phyloP scores from a whole-genome alignment of 2,888 invertebrate species.

The Agrotis exclamationis region DNA sequence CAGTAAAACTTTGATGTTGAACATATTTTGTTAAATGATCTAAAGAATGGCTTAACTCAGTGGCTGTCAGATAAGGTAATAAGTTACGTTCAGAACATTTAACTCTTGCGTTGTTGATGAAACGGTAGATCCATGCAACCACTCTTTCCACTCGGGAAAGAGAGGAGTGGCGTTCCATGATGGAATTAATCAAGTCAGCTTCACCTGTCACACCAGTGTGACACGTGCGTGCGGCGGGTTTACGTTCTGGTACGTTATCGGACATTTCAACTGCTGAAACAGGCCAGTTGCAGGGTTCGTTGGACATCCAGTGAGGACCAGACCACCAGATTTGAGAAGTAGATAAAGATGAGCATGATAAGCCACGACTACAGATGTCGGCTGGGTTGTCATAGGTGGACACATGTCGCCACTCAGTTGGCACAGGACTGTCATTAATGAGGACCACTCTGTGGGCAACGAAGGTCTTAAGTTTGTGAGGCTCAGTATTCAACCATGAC shows the following conservation, averaged over 20 bases:
- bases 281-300: not conserved
- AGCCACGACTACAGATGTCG: too few species aligned
- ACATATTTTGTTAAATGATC: not conserved
- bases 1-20: not conserved
- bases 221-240: not conserved
- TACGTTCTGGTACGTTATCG: not conserved
- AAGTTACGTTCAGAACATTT: not conserved
- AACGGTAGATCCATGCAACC: not conserved
- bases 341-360: too few species aligned
- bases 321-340: not conserved
- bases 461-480: too few species aligned
- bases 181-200: not conserved
- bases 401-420: too few species aligned
- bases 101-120: not conserved
- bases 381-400: too few species aligned
- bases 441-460: too few species aligned
- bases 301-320: not conserved
- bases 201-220: not conserved
- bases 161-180: not conserved
- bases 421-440: too few species aligned
- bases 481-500: too few species aligned
- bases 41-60: not conserved
- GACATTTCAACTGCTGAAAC: not conserved
- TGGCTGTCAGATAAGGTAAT: not conserved
- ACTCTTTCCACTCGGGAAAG: too few species aligned